Base-by-base conservation (phyloP, 2,888 invertebrate genomes). In the Steinernema carpocapsae region DNA sequence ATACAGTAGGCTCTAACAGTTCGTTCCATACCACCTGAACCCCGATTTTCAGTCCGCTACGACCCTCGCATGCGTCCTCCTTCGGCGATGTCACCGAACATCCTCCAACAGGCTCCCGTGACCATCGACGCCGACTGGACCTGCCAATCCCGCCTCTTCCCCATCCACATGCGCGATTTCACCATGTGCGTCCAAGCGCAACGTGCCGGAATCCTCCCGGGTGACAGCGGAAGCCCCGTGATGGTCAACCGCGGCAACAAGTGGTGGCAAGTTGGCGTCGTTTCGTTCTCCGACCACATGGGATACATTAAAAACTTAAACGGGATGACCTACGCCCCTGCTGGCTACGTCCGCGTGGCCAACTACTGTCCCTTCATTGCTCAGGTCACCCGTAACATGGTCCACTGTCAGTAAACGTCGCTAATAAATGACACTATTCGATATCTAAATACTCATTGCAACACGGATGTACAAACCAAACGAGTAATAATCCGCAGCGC, bases 291-390 rank as follows among this genome's bases (percentile, higher is more conserved):
- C 26, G 56, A 56, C 56, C 56, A 56, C 56, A 24, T 26, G 26
- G 56, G 56, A 3, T 56, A 56, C 56, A 10, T 56, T 6, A 56
- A 56, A 26, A 56, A 56, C 56, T 19, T 56, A 6, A 56, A 56
- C 26, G 56, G 56, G 2, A 10, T 12, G 56, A 56, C 56, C 24
- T 56, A 24, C 56, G 56, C 56, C 26, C 56, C 56, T 10, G 56
- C 56, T 6, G 56, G 56, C 14, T 56, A 56, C 17, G 56, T 56
- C 24, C 56, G 56, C 56, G 56, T 56, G 6, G 17, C 24, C 26
- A 19, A 22, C 56, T 56, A 56, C 56, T 56, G 56, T 56, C 56
- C 56, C 7, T 56, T 56, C 56, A 56, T 56, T 17, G 56, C 56
- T 10, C 56, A 56, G 56, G 19, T 22, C 26, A 56, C 56, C 2